Evolutionary conservation across 1,140 invertebrate species (phyloP).

Genomic region (Drosophila busckii): DNA sequence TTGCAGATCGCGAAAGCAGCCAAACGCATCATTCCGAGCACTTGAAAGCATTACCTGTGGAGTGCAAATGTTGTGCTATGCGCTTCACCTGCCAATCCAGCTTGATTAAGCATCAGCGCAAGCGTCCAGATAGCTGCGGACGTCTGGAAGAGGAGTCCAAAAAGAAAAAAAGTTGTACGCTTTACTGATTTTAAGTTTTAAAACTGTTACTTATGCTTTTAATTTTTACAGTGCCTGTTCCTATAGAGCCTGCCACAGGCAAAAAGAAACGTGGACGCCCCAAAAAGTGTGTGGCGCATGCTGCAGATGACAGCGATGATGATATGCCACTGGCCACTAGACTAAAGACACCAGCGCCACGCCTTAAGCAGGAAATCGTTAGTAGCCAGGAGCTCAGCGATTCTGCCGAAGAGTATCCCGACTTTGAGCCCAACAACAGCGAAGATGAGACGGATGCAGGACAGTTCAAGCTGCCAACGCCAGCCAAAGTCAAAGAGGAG

Average conservation of each 20-base stretch:
- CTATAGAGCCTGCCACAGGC: not conserved
- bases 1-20: conserved; percentile 78
- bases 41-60: conserved; percentile 76
- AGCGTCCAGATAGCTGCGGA: conserved; percentile 78
- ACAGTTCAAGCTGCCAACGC: conserved; percentile 47
- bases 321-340: conserved; percentile 56
- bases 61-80: conserved; percentile 75
- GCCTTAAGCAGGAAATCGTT: conserved; percentile 46
- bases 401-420: conserved; percentile 62
- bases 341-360: conserved; percentile 36
- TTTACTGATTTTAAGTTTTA: not conserved
- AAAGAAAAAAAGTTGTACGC: conserved; percentile 34
- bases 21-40: conserved; percentile 79
- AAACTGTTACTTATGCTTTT: not conserved
- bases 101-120: conserved; percentile 78
- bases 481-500: conserved; percentile 56
- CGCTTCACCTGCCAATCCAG: conserved; percentile 79
- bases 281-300: conserved; percentile 17
- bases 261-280: conserved; percentile 27
- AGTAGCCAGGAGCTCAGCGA: conserved; percentile 46
- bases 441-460: conserved; percentile 43
- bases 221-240: conserved; percentile 22
- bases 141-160: conserved; percentile 52
- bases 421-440: conserved; percentile 59
- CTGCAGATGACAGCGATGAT: conserved; percentile 47